Evolutionary conservation across 2,888 invertebrate genomes (phyloP).

Genomic region (Nemoura dubitans): DNA sequence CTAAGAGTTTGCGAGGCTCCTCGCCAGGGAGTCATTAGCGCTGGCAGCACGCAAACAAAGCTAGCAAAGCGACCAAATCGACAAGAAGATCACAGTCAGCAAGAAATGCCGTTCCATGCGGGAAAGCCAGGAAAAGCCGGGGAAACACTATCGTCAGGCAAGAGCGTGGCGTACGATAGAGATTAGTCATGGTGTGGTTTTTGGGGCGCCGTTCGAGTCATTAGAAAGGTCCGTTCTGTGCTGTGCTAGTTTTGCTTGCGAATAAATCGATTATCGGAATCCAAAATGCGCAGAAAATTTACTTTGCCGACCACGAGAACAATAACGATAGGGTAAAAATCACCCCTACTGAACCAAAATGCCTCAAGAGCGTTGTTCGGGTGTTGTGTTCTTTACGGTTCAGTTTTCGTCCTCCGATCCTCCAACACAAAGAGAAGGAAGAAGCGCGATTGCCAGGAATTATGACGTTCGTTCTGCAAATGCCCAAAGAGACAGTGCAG

Average conservation of each 20-base stretch:
- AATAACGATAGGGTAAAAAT: neutral
- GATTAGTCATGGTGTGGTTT: neutral
- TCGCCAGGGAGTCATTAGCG: slow-evolving; percentile 35
- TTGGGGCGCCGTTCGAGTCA: neutral
- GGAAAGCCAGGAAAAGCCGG: neutral
- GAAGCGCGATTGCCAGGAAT: neutral
- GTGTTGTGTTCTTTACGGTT: neutral
- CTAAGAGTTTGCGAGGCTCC: slow-evolving; percentile 33
- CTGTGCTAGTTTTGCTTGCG: neutral
- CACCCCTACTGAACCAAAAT: neutral
- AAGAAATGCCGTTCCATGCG: neutral
- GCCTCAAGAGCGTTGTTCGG: neutral
- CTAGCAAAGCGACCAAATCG: neutral
- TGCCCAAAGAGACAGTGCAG: neutral
- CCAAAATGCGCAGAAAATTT: neutral
- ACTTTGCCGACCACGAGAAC: neutral
- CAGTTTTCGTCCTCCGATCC: neutral
- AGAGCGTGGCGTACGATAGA: neutral
- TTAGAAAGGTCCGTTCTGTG: neutral
- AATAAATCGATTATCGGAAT: neutral
- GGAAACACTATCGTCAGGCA: neutral
- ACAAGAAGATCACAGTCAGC: neutral
- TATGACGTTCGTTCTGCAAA: neutral
- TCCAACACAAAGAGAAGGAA: neutral
- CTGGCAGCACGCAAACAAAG: slow-evolving; percentile 16